Base-by-base conservation (phyloP, 2,797 vertebrate species). In the Rhinichthys osculus region DNA sequence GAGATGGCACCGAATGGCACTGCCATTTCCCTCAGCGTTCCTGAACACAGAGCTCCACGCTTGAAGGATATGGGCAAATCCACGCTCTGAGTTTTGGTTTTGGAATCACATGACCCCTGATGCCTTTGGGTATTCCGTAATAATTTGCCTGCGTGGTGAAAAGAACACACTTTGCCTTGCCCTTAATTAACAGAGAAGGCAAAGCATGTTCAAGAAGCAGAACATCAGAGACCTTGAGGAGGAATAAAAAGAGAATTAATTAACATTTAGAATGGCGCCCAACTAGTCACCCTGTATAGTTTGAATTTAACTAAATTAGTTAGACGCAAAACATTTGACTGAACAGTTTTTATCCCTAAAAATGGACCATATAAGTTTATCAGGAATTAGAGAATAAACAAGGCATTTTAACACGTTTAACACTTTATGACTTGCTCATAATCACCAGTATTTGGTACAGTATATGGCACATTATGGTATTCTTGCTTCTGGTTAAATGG, bases 151-250 rank as follows among this genome's bases (percentile, higher is more conserved):
- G 14, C 30, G 3, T 66, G 81, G 79, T 85, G 83, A 85, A 89
- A 91, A 83, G 16, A 86, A 84, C 64, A 84, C 50, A 70, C 38
- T 57, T 84, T 70, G 66, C 90, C 88, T 90, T 85, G 89, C 88
- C 90, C 92, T 93, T 94, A 94, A 95, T 95, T 94, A 95, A 91
- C 88, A 74, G 69, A 74, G 86, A 23, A 90, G 74, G 74, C 82
- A 59, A 88, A 89, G 89, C 89, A 84, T 89, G 88, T 78, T 5
- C 64, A 90, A 91, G 90, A 87, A 86, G 77, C 86, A 72, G 88
- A 88, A 70, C 66, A 81, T 72, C 70, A 80, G 85, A 85, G 78
- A 89, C 83, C 73, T 84, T 90, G 88, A 90, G 89, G 88, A 92
- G 64, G 87, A 80, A 87, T 86, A 91, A 90, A 91, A 87, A 11